Percentiles rank a stretch among this genome's conserved stretches.
These are phyloP conservation scores for Liasis olivaceus DNA, from an alignment of 2,797 vertebrate species.

Conservation along the genomic window DNA sequence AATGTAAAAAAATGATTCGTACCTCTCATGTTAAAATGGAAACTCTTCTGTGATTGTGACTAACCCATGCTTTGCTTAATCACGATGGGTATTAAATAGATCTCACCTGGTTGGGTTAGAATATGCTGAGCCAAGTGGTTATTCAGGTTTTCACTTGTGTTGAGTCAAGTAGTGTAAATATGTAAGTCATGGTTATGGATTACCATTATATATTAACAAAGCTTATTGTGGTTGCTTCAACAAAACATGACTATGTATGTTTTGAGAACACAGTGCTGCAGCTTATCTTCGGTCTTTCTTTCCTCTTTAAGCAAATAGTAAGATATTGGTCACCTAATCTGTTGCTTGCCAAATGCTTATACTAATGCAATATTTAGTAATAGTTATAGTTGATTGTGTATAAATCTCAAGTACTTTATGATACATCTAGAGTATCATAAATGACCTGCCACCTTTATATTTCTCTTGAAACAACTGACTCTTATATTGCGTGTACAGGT, in stretches of 20 bases:
- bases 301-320: background rate
- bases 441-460: background rate
- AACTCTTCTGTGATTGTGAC: background rate
- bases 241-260: too few relatives aligned
- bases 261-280: too few relatives aligned
- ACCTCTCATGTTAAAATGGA: background rate
- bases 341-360: background rate
- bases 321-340: background rate
- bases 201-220: too few relatives aligned
- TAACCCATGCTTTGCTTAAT: background rate
- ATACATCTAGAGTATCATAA: too few relatives aligned
- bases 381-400: too few relatives aligned
- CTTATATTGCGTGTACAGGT: background rate
- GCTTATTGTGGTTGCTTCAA: too few relatives aligned
- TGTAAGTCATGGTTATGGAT: too few relatives aligned
- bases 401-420: background rate
- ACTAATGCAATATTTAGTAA: too few relatives aligned
- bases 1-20: background rate
- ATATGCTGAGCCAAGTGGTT: background rate
- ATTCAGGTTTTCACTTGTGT: background rate
- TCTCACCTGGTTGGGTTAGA: too few relatives aligned
- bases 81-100: background rate
- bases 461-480: background rate
- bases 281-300: background rate
- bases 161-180: background rate